These are phyloP conservation scores for Elegia similella DNA, from an alignment of 2,888 invertebrate genomes.

Conservation along the genomic window DNA sequence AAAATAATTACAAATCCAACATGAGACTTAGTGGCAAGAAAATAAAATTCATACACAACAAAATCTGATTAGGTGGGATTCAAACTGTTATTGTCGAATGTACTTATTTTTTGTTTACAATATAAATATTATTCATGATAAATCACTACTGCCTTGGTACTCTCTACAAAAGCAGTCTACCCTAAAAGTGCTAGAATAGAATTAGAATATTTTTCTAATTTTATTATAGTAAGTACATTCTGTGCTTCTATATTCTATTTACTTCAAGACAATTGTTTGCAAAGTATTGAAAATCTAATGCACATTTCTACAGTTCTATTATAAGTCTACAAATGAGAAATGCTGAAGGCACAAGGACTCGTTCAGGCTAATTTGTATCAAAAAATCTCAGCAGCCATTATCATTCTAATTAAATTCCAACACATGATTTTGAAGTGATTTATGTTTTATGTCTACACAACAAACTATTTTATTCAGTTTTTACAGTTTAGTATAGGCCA, in stretches of 20 bases:
- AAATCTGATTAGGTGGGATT: constrained; percentile 52
- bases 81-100: constrained; percentile 51
- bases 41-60: constrained; percentile 36
- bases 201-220: constrained; percentile 20
- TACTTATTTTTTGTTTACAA: constrained; percentile 27
- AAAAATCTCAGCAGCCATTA: too few species aligned
- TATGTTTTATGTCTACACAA: neutral
- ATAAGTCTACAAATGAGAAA: constrained; percentile 21
- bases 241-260: constrained; percentile 29
- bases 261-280: constrained; percentile 1
- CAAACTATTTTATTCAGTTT: neutral
- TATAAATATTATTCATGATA: constrained; percentile 17
- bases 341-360: constrained; percentile 39
- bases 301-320: constrained; percentile 12
- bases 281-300: constrained; percentile 8
- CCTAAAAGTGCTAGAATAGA: constrained; percentile 37
- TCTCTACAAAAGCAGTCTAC: constrained; percentile 41
- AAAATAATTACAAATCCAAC: constrained; percentile 23
- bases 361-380: neutral
- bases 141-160: constrained; percentile 33
- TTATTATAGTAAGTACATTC: constrained; percentile 34
- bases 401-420: neutral
- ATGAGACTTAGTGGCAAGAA: constrained; percentile 52
- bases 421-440: neutral
- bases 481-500: neutral